Evolutionary conservation across 2,797 vertebrate species (phyloP).

Genomic region (Potorous gilbertii): DNA sequence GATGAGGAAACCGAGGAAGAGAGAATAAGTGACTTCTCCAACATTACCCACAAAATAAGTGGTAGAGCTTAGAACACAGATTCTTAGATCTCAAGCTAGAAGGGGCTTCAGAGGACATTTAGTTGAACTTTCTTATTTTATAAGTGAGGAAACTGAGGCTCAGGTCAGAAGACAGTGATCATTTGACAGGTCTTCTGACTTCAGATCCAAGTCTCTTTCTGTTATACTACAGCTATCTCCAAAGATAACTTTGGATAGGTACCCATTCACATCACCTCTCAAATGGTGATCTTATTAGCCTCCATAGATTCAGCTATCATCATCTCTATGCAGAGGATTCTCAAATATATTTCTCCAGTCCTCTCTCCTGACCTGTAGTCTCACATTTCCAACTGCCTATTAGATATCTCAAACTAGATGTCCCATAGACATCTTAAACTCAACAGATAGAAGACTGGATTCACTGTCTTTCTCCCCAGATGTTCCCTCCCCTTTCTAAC

Average conservation of each 20-base stretch:
- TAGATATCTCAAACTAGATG: background rate
- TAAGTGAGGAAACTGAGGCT: background rate
- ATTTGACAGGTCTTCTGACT: background rate
- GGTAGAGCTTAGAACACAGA: background rate
- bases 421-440: background rate
- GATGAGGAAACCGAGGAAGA: background rate
- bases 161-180: background rate
- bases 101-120: background rate
- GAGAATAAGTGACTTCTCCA: background rate
- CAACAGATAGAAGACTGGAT: background rate
- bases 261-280: too few species aligned
- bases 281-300: too few species aligned
- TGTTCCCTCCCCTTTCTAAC: background rate
- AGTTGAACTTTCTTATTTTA: background rate
- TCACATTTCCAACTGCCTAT: background rate
- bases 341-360: background rate
- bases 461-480: background rate
- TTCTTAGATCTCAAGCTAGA: background rate
- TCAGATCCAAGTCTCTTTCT: background rate
- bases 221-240: background rate
- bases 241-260: background rate
- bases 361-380: background rate
- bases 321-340: background rate
- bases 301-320: too few species aligned
- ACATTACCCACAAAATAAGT: background rate